Conservation (phyloP, 2,888 invertebrate genomes). For the Eupithecia vulgata region DNA sequence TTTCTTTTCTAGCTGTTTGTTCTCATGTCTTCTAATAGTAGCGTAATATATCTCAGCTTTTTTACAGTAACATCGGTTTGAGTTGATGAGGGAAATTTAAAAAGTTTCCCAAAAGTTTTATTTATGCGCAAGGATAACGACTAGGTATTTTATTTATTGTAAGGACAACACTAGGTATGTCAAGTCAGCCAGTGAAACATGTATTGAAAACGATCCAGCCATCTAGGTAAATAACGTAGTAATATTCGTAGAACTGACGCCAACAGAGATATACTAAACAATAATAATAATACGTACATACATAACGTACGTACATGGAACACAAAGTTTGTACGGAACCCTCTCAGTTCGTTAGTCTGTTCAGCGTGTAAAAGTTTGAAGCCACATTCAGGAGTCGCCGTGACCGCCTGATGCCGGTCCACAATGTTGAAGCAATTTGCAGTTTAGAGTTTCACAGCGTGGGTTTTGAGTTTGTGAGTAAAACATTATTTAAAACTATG, state of each 20-base stretch:
- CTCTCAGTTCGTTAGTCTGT: constrained; percentile 33
- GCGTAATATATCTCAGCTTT: background rate
- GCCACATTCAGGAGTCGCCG: constrained; percentile 24
- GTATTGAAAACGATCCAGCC: background rate
- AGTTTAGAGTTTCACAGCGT: background rate
- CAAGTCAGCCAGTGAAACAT: background rate
- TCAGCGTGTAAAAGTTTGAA: constrained; percentile 31
- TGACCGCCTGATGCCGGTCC: constrained; percentile 24
- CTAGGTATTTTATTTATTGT: background rate
- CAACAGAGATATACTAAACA: background rate
- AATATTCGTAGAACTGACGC: background rate
- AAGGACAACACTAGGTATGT: background rate
- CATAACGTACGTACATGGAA: background rate
- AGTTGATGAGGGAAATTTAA: background rate
- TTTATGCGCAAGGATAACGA: too few relatives aligned
- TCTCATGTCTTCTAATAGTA: background rate
- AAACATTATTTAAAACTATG: background rate
- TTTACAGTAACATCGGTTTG: background rate
- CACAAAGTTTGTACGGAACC: constrained; percentile 26
- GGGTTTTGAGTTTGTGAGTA: background rate
- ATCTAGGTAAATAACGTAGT: background rate
- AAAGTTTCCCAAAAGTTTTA: background rate
- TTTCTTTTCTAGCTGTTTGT: background rate
- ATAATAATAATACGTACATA: background rate
- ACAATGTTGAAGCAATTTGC: constrained; percentile 21